phyloP scores from a whole-genome alignment of 2,113 vertebrate genomes.

The Lophura nycthemera region DNA sequence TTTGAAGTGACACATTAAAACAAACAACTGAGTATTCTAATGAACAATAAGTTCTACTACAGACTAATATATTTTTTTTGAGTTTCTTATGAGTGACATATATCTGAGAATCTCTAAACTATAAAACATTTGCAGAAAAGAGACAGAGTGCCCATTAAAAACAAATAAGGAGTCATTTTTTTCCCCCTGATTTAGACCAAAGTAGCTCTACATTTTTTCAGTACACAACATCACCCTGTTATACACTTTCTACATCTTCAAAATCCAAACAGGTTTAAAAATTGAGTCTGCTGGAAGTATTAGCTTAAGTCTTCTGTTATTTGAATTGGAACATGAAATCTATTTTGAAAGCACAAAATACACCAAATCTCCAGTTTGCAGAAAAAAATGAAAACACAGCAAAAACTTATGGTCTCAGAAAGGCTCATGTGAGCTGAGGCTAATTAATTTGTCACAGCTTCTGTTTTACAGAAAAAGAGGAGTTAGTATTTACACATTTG shows the following conservation, averaged over 20 bases:
- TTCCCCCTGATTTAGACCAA: not conserved
- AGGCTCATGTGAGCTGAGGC: not conserved
- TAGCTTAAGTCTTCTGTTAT: not conserved
- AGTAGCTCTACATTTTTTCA: not conserved
- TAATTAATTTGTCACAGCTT: slow-evolving; percentile 3
- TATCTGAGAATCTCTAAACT: not conserved
- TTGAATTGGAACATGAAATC: not conserved
- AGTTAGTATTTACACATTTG: not conserved
- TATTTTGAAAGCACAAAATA: not conserved
- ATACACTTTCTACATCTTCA: not conserved
- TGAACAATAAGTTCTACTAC: not conserved
- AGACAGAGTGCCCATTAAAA: not conserved
- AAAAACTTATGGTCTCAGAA: not conserved
- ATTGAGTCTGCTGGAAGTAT: not conserved
- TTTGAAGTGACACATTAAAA: not conserved
- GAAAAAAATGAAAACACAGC: not conserved
- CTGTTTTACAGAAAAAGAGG: not conserved
- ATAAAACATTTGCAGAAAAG: not conserved
- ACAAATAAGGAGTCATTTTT: not conserved
- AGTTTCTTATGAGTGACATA: not conserved
- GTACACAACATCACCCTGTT: not conserved
- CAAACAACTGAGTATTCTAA: not conserved
- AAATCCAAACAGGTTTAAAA: not conserved
- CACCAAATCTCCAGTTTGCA: not conserved
- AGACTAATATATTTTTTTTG: rapidly evolving